Base-by-base conservation (phyloP, 2,888 invertebrate species). In the Apamea crenata region DNA sequence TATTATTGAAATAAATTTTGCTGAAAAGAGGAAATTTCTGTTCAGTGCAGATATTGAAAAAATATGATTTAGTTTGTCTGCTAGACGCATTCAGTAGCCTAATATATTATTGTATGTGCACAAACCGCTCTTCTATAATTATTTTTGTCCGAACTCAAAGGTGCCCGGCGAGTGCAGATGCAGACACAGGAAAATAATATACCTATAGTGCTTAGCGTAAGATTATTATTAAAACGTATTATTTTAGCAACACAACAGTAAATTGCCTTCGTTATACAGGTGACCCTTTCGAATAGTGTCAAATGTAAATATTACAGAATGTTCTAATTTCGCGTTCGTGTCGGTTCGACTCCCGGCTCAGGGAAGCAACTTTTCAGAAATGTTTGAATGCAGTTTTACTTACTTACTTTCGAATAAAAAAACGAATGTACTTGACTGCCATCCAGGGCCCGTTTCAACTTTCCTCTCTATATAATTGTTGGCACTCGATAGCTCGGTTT, bases 91-190 rank as follows among this genome's bases (percentile, higher is more conserved):
- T 40, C 25, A 75, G 59, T 61, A 32, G 50, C 25, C 14, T n/a
- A 78, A 36, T 16, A 36, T 69, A 82, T 59, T 53, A 61, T 69
- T 68, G 32, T 75, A 29, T 67, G 66, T 63, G 50, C 40, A 77
- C 67, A 44, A 63, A 59, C 32, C 29, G 32, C 66, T 71, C 4
- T 71, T 67, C 77, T 66, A 40, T 77, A 59, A 74, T 80, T 83
- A 80, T 70, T 84, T 84, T 66, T 80, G 66, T 66, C 69, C 29
- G 68, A 47, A 66, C 65, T 66, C 59, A 72, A 59, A 80, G 36
- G 75, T 83, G 68, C 40, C 74, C 63, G n/a, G 79, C 18, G 40
- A 40, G 32, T 53, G 67, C 56, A 72, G 66, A 65, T 50, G 70
- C 47, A 71, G 73, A 66, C 32, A 47, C 59, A 40, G 50, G 40